Evolutionary conservation across 2,888 invertebrate species (phyloP), one percentile per base, ranked within the genome.

Genomic region (Notodonta ziczac): DNA sequence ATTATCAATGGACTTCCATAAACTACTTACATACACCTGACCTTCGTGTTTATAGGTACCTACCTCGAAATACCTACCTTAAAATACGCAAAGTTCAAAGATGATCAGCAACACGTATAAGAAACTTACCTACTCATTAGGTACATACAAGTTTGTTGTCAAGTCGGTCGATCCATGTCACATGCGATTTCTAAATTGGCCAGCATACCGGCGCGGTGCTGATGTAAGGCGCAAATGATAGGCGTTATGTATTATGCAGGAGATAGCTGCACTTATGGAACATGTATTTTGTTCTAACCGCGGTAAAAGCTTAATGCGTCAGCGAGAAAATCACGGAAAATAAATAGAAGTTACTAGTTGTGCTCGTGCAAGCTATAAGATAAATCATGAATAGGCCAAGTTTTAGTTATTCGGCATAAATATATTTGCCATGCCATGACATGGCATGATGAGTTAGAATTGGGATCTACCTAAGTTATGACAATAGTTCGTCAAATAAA

Each of bases 111-210:
- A 42, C 53, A 53, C 35, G 46, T 53, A 44, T 35, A 56, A 59
- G 65, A 59, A 61, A 69, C 67, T 60, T 59, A 51, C 53, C 24
- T 16, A 48, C 46, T 56, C 53, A 24, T 52, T 32, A 24, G 24
- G 24, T 24, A 35, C 53, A 51, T 59, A 63, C 58, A 66, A 70
- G 74, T 70, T 74, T 65, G 70, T 69, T 67, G 69, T 73, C 68
- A 73, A 72, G 68, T 60, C 32, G 59, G 55, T 42, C 60, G 60
- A 74, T 73, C 63, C 62, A 67, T 68, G 69, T 68, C 72, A 65
- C 63, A 71, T 68, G 66, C 70, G 76, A 77, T 79, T 80, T 78
- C 77, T 78, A 79, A 78, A 81, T 73, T 67, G 69, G 59, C 66
- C 58, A 62, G 60, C 67, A 69, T 70, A 65, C 65, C 72, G 69